Base-by-base conservation (phyloP, 2,113 vertebrate genomes). In the Istiophorus platypterus region DNA sequence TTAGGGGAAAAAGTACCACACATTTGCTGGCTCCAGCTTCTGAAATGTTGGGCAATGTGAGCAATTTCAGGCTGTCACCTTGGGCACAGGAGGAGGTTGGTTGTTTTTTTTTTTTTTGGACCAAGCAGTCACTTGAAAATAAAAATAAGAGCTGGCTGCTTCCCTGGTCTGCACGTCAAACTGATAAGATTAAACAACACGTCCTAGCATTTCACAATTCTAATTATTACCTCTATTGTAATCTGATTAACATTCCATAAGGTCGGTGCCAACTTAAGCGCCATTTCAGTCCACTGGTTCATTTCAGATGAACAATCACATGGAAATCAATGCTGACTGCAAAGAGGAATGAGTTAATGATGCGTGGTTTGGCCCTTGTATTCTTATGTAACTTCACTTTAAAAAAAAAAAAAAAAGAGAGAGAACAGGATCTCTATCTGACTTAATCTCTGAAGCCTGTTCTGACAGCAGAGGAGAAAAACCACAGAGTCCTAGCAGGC, bases 381-480 rank as follows among this genome's bases (percentile, higher is more conserved):
- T 70, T 86, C 59, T 89, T 88, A 82, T 56, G 56, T 71, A 89
- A 90, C 73, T 20, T 47, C 26, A 37, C 72, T 77, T 61, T 34
- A 88, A 61, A 81, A 64, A 13, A 42, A 9, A 13, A 18, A 61
- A 22, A 34, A 31, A 15, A 34, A 34, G 7, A 61, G 11, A 39
- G 26, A 80, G 71, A 72, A 29, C 12, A 5, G 42, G 47, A 76
- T 69, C 65, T 78, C 58, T 57, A 1, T 71, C 72, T 58, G 85
- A 88, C 82, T 87, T 86, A 85, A 85, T 88, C 89, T 85, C 56
- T 71, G 81, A 91, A 87, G 81, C 82, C 62, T 78, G 68, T 61
- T 72, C 78, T 80, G 89, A 85, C 86, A 85, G 86, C 29, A 49
- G 76, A 87, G 86, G 82, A 2, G 71, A 72, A 78, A 74, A 86